These are phyloP conservation scores for Hystrix brachyura DNA, from an alignment of 2,113 vertebrate species.

Conservation along the genomic window DNA sequence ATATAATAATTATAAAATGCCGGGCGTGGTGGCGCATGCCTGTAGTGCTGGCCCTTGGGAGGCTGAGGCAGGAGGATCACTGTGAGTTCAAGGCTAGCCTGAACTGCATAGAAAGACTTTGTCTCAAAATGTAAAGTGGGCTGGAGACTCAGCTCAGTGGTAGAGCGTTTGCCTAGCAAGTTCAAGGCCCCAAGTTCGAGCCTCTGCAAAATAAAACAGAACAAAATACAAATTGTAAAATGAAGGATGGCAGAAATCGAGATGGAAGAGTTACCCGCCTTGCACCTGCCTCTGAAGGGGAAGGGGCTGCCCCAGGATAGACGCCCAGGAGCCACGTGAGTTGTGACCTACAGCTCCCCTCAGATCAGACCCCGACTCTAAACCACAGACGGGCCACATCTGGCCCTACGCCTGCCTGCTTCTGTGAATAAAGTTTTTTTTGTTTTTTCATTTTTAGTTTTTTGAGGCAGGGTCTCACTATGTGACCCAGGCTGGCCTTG, in stretches of 20 bases:
- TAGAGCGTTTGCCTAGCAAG: too few relatives aligned
- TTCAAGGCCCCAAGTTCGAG: too few relatives aligned
- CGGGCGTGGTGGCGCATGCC: neutral
- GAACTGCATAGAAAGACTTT: neutral
- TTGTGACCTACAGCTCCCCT: neutral
- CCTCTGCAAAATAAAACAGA: neutral
- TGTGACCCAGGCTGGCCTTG: too few relatives aligned
- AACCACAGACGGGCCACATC: neutral
- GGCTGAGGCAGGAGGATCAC: neutral
- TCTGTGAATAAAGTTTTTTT: neutral
- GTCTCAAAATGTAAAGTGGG: neutral
- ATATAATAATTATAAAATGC: neutral
- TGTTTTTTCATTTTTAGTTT: too few relatives aligned
- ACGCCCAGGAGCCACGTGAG: too few relatives aligned
- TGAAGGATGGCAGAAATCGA: too few relatives aligned
- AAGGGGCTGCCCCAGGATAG: neutral
- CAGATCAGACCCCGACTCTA: neutral
- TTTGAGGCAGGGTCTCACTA: too few relatives aligned
- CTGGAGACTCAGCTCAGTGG: too few relatives aligned
- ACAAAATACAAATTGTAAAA: neutral
- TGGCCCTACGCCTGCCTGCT: neutral
- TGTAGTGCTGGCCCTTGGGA: neutral
- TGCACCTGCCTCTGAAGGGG: neutral
- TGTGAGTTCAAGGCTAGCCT: neutral
- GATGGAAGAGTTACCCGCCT: neutral